Evolutionary conservation across 2,888 invertebrate genomes (phyloP).

Genomic region (Dastarcus helophoroides): DNA sequence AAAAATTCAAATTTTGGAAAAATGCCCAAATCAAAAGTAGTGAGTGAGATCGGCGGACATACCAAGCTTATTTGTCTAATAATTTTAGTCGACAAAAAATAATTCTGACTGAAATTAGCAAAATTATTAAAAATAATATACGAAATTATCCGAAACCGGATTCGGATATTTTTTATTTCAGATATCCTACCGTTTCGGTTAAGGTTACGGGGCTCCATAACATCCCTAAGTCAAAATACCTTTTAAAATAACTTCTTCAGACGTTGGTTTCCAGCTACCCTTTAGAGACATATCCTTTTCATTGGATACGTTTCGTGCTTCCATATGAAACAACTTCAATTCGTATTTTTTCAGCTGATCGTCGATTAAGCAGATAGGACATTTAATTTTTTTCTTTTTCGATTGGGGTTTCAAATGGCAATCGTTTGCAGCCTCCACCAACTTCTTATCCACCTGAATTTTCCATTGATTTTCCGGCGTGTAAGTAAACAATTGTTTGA

Average conservation of each 20-base stretch:
- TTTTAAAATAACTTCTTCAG: conserved; percentile 47
- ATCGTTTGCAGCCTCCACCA: conserved; percentile 41
- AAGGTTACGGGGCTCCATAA: not conserved
- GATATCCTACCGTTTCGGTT: too few species aligned
- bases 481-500: conserved; percentile 22
- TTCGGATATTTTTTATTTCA: too few species aligned
- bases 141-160: too few species aligned
- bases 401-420: conserved; percentile 44
- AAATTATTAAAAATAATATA: too few species aligned
- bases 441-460: conserved; percentile 20
- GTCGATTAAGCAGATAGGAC: conserved; percentile 38
- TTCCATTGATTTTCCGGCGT: conserved; percentile 15
- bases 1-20: too few species aligned
- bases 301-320: conserved; percentile 34
- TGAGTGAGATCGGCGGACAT: too few species aligned
- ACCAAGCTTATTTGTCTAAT: too few species aligned
- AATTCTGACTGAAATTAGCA: too few species aligned
- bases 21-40: too few species aligned
- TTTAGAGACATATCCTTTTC: conserved; percentile 39
- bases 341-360: conserved; percentile 40
- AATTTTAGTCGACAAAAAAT: too few species aligned
- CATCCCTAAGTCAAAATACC: conserved; percentile 23
- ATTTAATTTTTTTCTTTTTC: conserved; percentile 22
- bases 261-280: conserved; percentile 52
- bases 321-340: conserved; percentile 45